Percentiles rank a stretch among this genome's conserved stretches.
Evolutionary conservation across 2,113 vertebrate genomes (phyloP).

Genomic region (Carollia perspicillata): DNA sequence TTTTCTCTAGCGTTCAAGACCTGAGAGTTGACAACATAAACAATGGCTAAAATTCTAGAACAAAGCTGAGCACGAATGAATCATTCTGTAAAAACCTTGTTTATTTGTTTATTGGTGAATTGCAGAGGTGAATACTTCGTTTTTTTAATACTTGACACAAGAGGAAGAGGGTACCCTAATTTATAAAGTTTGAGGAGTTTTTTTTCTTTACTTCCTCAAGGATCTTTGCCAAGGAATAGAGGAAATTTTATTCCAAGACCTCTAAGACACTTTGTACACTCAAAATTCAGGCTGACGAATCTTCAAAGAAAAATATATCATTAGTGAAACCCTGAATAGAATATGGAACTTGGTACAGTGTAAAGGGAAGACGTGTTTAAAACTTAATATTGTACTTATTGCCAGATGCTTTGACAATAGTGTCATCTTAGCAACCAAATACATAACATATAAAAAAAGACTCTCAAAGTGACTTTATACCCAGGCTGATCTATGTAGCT

Average conservation of each 20-base stretch:
- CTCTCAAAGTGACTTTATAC: conserved; percentile 29
- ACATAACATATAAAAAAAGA: neutral
- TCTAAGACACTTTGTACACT: neutral
- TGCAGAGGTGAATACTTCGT: neutral
- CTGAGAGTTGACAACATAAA: neutral
- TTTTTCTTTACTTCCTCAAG: neutral
- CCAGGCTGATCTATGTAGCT: neutral
- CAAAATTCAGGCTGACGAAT: neutral
- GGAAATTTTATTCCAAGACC: neutral
- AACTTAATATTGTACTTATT: neutral
- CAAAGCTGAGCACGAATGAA: neutral
- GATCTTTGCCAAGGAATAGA: neutral
- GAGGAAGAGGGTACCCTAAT: neutral
- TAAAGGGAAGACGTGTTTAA: conserved; percentile 9
- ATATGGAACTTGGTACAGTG: neutral
- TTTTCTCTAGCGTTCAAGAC: neutral
- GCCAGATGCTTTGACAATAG: neutral
- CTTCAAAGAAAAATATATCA: conserved; percentile 13
- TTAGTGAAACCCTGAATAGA: neutral
- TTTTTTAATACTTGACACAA: neutral
- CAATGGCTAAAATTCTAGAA: neutral
- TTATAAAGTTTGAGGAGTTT: neutral
- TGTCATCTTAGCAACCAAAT: neutral
- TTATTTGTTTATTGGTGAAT: neutral
- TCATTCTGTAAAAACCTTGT: neutral